phyloP scores from a whole-genome alignment of 2,113 vertebrate genomes.

The Manacus vitellinus region DNA sequence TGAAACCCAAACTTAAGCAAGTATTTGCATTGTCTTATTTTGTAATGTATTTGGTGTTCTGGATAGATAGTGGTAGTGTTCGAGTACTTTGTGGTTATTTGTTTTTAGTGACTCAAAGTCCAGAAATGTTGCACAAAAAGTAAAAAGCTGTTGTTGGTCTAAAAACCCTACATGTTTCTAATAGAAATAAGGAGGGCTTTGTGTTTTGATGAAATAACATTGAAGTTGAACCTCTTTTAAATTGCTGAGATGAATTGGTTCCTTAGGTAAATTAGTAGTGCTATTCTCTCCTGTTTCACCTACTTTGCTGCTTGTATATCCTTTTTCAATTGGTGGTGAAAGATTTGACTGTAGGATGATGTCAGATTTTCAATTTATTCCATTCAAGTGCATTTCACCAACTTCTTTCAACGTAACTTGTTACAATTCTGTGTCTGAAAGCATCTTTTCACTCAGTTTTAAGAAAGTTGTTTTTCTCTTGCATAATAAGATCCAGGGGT shows the following conservation, averaged over 20 bases:
- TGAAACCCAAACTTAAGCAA: constrained; percentile 49
- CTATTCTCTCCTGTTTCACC: constrained; percentile 30
- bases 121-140: constrained; percentile 50
- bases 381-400: constrained; percentile 1
- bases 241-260: constrained; percentile 35
- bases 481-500: not conserved
- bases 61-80: constrained; percentile 42
- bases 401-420: constrained; percentile 17
- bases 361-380: constrained; percentile 28
- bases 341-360: not conserved
- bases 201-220: constrained; percentile 24
- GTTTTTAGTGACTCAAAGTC: constrained; percentile 45
- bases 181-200: not conserved
- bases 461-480: not conserved
- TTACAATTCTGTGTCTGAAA: constrained; percentile 21
- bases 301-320: constrained; percentile 32
- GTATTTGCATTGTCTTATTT: constrained; percentile 60
- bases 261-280: constrained; percentile 28
- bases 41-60: constrained; percentile 55
- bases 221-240: constrained; percentile 27
- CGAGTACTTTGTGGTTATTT: constrained; percentile 41
- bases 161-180: not conserved
- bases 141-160: constrained; percentile 38
- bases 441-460: not conserved
- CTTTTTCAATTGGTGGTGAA: constrained; percentile 1